Percentiles rank a stretch among this genome's conserved stretches.
These are phyloP conservation scores for Littorina saxatilis DNA, from an alignment of 1,140 invertebrate genomes.

Conservation along the genomic window DNA sequence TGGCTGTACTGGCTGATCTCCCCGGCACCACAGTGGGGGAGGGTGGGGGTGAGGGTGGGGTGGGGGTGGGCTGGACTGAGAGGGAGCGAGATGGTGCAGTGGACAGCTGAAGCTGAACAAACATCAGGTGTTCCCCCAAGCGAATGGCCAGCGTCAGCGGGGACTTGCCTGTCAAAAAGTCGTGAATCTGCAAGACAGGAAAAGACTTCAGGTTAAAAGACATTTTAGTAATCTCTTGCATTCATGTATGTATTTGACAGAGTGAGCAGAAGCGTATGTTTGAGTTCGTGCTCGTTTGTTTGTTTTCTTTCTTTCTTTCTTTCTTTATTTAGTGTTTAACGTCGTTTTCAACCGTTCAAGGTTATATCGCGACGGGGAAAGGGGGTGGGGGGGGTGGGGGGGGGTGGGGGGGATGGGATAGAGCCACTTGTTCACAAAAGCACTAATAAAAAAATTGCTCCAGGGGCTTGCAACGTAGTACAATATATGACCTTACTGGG, in stretches of 20 bases:
- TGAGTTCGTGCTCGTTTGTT: neutral
- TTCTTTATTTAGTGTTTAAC: too few relatives aligned
- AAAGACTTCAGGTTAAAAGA: neutral
- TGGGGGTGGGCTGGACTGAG: conserved; percentile 20
- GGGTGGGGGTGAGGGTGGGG: neutral
- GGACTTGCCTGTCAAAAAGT: conserved; percentile 94
- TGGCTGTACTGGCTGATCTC: neutral
- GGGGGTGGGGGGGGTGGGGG: too few relatives aligned
- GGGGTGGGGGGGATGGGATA: too few relatives aligned
- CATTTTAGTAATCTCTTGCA: neutral
- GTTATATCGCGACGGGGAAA: too few relatives aligned
- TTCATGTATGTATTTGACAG: too few relatives aligned
- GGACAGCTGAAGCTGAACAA: conserved; percentile 94
- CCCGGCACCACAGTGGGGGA: neutral
- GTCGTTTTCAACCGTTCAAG: too few relatives aligned
- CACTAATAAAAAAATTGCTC: too few relatives aligned
- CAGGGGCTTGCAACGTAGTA: too few relatives aligned
- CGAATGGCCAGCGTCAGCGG: conserved; percentile 96
- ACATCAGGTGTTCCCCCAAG: conserved; percentile 96
- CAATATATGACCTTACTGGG: too few relatives aligned
- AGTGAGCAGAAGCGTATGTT: neutral
- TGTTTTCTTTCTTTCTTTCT: too few relatives aligned
- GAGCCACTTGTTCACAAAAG: too few relatives aligned
- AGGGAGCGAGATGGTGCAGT: conserved; percentile 74
- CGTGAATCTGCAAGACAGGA: conserved; percentile 83